A percentile compares a stretch with the other conserved stretches of the same genome.
Conservation (phyloP, 2,113 vertebrate genomes). For the Menidia beryllina region DNA sequence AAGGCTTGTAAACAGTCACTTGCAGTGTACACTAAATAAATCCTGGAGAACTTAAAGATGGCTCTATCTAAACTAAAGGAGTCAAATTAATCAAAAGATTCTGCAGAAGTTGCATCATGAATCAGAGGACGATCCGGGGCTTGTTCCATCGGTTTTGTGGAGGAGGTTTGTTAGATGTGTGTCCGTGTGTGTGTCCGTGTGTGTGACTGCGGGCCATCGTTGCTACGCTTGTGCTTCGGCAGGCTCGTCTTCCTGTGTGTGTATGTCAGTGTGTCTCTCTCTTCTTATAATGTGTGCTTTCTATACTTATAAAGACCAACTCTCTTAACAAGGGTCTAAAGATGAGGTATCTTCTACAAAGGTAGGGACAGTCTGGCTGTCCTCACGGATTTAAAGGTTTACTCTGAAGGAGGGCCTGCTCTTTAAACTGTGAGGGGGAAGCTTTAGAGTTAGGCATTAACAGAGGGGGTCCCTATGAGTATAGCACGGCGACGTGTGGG, state of each 20-base stretch:
- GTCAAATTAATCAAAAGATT: conserved; percentile 61
- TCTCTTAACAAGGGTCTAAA: conserved; percentile 8
- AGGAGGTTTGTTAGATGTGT: conserved; percentile 41
- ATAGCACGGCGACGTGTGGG: conserved; percentile 24
- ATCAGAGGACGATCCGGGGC: conserved; percentile 71
- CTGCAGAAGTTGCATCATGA: conserved; percentile 79
- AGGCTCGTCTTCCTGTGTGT: conserved; percentile 35
- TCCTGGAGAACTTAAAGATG: conserved; percentile 76
- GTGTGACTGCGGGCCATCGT: conserved; percentile 38
- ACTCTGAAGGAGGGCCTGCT: conserved; percentile 6
- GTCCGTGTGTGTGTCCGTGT: conserved; percentile 36
- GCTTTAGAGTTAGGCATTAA: conserved; percentile 32
- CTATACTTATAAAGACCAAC: conserved; percentile 67
- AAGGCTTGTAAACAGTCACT: conserved; percentile 92
- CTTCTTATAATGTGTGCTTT: conserved; percentile 40
- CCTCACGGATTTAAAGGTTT: conserved; percentile 45
- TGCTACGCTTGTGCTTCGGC: conserved; percentile 72
- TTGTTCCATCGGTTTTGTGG: conserved; percentile 38
- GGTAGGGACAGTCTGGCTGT: conserved; percentile 2
- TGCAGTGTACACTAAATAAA: conserved; percentile 79
- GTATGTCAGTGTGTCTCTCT: conserved; percentile 49
- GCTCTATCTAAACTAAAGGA: conserved; percentile 74
- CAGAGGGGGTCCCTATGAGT: conserved; percentile 60
- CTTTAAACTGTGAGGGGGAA: conserved; percentile 1
- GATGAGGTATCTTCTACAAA: conserved; percentile 48